Evolutionary conservation across 1,140 invertebrate genomes (phyloP).

Genomic region (Andrena cerasifolii): DNA sequence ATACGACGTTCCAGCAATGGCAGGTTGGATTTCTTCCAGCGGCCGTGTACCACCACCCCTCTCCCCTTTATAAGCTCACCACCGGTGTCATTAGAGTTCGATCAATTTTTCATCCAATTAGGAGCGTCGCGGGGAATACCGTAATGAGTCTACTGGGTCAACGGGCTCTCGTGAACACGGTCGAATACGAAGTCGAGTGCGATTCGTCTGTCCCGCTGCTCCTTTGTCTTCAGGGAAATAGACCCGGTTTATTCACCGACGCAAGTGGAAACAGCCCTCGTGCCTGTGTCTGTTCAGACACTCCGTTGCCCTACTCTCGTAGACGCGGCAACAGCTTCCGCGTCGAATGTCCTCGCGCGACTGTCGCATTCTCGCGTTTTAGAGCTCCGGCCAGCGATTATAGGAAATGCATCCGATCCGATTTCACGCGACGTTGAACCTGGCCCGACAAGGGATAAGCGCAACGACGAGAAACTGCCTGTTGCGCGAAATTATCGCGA

Average conservation of each 20-base stretch:
- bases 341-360: not conserved
- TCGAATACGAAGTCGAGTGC: not conserved
- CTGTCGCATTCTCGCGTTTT: no score
- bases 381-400: conserved; percentile 9
- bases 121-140: not conserved
- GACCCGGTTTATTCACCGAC: not conserved
- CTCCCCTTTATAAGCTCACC: not conserved
- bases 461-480: conserved; percentile 49
- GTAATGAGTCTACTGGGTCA: conserved; percentile 47
- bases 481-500: conserved; percentile 57
- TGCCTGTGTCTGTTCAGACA: not conserved
- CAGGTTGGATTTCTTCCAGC: conserved; percentile 52
- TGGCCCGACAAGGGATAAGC: conserved; percentile 20
- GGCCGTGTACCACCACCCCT: not conserved
- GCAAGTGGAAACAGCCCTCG: conserved; percentile 4
- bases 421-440: conserved; percentile 38
- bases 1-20: not conserved
- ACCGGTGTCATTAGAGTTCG: conserved; percentile 45
- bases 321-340: not conserved
- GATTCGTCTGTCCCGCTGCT: not conserved
- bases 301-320: not conserved
- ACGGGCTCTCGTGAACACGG: conserved; percentile 34
- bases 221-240: not conserved
- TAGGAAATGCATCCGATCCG: conserved; percentile 15
- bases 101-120: conserved; percentile 66